Conservation (phyloP, 2,113 vertebrate genomes). For the Lepus timidus region DNA sequence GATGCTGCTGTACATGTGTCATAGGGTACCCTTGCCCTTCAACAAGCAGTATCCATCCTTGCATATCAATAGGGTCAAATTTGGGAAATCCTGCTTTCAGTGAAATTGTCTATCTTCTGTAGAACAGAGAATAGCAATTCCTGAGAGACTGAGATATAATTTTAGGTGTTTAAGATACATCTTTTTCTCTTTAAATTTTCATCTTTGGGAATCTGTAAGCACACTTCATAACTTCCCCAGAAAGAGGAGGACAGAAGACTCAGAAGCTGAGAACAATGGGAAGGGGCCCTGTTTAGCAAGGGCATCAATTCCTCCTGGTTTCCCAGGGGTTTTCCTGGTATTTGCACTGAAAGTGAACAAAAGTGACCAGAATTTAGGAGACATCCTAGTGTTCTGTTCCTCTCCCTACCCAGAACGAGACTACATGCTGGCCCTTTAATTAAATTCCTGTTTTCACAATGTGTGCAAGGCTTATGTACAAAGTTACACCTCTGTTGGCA, state of each 20-base stretch:
- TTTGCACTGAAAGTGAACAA: not conserved
- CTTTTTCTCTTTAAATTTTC: not conserved
- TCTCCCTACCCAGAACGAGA: not conserved
- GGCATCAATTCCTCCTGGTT: not conserved
- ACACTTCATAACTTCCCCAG: not conserved
- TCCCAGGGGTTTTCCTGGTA: not conserved
- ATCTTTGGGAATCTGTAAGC: not conserved
- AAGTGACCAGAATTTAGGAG: not conserved
- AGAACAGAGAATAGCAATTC: not conserved
- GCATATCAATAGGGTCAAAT: not conserved
- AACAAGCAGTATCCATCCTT: not conserved
- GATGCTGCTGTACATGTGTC: not conserved
- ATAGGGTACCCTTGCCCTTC: not conserved
- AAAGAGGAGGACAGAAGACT: not conserved
- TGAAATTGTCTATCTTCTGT: not conserved
- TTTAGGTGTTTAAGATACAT: too few relatives aligned
- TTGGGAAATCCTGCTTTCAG: not conserved
- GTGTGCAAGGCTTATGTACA: not conserved
- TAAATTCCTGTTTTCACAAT: not conserved
- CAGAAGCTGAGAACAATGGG: not conserved
- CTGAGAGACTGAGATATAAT: not conserved
- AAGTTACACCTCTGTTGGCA: not conserved
- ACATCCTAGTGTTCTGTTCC: not conserved
- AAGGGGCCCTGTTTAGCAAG: not conserved
- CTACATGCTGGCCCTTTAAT: not conserved